phyloP scores from a whole-genome alignment of 2,797 vertebrate genomes.

The Halcyon badia region DNA sequence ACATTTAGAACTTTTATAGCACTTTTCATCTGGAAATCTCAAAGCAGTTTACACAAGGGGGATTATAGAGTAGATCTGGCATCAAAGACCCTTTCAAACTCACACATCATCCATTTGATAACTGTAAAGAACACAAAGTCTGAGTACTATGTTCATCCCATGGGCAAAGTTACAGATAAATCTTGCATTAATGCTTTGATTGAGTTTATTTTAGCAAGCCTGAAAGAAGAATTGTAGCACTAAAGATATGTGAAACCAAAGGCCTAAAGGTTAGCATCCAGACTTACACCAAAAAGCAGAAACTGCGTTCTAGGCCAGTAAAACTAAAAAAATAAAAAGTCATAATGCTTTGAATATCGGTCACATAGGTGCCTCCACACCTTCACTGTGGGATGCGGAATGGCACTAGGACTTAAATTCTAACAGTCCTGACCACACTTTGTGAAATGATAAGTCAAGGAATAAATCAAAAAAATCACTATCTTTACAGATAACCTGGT shows the following conservation, averaged over 20 bases:
- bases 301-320: neutral
- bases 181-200: neutral
- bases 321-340: no score
- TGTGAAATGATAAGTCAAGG: neutral
- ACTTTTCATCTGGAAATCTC: slow-evolving; percentile 43
- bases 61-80: neutral
- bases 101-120: neutral
- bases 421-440: neutral
- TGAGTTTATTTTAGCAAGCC: neutral
- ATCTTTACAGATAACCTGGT: neutral
- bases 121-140: neutral
- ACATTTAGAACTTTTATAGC: slow-evolving; percentile 30
- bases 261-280: neutral
- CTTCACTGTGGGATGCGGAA: neutral
- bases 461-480: neutral
- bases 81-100: slow-evolving; percentile 34
- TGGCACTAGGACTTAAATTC: neutral
- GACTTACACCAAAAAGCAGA: neutral
- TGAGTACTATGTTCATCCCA: neutral
- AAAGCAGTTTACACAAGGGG: slow-evolving; percentile 30
- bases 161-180: neutral
- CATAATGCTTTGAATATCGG: neutral
- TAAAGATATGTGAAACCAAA: neutral
- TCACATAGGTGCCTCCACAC: neutral
- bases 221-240: neutral